Base-by-base conservation (phyloP, 2,888 invertebrate species). In the Dicyrtoma fusca region DNA sequence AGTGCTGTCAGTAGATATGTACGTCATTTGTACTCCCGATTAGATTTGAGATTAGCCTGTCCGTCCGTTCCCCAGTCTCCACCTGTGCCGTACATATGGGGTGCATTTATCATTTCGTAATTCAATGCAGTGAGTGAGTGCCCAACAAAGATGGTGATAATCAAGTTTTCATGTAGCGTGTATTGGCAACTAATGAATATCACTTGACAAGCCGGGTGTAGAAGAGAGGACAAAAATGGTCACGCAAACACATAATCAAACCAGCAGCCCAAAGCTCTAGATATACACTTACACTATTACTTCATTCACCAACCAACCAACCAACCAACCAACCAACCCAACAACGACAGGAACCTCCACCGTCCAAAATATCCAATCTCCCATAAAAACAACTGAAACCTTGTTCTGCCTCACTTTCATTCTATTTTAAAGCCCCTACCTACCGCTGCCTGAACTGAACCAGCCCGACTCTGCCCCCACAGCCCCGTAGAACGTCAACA, bases 211-310 rank as follows among this genome's bases (percentile, higher is more conserved):
- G 72, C 74, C 72, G 72, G 75, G 74, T 74, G 74, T 72, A 76
- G 71, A 72, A 72, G 74, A 74, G 72, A 76, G 74, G 73, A 76
- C 74, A 74, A 73, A 74, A 76, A 76, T 72, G 76, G 77, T 75
- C 77, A 77, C 77, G 77, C 77, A 73, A 77, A 75, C 75, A 74
- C 74, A 72, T 75, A 74, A 77, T 77, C 77, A 77, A 71, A 26
- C 45, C 34, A 59, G 34, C 4, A 34, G 21, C 59, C 34, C 19
- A 19, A 53, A 13, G 49, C 49, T 8, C n/a, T 8, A 45, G 45
- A 11, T 45, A 21, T 55, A 23, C 59, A 26, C 26, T 26, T 23
- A 26, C 25, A 59, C 34, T n/a, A n/a, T n/a, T n/a, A 34, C 34
- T 34, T 34, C 34, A 34, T 34, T 34, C 34, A 34, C 34, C 34